Evolutionary conservation across 2,888 invertebrate species (phyloP), one percentile per base, ranked within the genome.

Genomic region (Cryptophagus acutangulus): DNA sequence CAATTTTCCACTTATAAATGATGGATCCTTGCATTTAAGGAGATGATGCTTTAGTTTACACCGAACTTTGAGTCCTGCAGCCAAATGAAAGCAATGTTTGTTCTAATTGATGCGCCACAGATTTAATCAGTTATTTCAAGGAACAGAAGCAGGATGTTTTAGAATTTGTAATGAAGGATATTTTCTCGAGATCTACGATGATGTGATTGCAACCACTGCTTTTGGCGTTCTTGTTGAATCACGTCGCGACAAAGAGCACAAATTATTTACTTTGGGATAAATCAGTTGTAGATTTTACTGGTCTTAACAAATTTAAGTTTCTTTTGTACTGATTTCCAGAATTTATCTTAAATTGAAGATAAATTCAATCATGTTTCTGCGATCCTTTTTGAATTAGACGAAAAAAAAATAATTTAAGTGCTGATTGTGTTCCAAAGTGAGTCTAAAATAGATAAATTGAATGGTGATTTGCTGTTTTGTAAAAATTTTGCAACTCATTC

Each of bases 181-280:
- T 71, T 2, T 69, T 73, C 31, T 70, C 72, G 2, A 67, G 77
- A 1, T 77, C 74, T 47, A 71, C 76, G 0, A 71, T 51, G 78
- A 79, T 55, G 75, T 77, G 14, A 77, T 78, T 10, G 77, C 77
- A 0, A 73, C 74, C 0, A 64, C 71, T 1, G 76, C 73, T 0
- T 78, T 78, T 41, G 78, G 78, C 0, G 62, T 76, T 1, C 63
- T 69, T 40, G 69, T 75, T 1, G 71, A 79, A 57, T 78, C 78
- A 0, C 40, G 76, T 17, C 64, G 66, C 29, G 66, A 77, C 13
- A 67, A 61, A 10, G 56, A 73, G 0, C 78, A 79, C 41, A 69
- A 75, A 28, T 77, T 78, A 54, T 77, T 71, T 47, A 3, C 41
- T 1, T 55, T 55, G 39, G 71, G 68, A n/a, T 29, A 41, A 40